A percentile compares a stretch with the other conserved stretches of the same genome.
Conservation (phyloP, 1,140 invertebrate species). For the Bombus soroeensis region DNA sequence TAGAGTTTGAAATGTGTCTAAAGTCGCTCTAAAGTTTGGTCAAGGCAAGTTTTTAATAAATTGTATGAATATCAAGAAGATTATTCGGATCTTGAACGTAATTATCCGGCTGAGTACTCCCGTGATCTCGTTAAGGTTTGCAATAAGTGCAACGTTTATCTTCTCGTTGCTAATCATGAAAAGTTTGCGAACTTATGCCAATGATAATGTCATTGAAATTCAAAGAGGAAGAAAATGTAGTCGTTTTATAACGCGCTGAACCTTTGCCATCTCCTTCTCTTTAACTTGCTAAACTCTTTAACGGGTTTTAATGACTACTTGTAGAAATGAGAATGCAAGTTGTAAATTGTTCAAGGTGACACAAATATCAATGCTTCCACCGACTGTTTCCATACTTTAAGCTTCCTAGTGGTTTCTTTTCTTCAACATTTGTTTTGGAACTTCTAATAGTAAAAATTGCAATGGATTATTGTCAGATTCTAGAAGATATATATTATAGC, state of each 20-base stretch:
- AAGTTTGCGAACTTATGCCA: neutral
- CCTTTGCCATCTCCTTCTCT: neutral
- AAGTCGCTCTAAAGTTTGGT: neutral
- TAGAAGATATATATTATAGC: too few species aligned
- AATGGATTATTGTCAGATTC: too few species aligned
- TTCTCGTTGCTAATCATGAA: neutral
- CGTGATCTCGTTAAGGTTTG: neutral
- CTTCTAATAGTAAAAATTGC: neutral
- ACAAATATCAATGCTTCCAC: neutral
- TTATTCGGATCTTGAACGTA: neutral
- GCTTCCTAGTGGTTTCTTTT: neutral
- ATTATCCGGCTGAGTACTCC: neutral
- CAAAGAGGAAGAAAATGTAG: neutral
- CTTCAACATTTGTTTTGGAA: neutral
- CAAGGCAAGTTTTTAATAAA: too few species aligned
- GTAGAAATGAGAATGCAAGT: neutral
- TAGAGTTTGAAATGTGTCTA: neutral
- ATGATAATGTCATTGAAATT: slow-evolving; percentile 4
- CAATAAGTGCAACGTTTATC: neutral
- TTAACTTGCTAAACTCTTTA: neutral
- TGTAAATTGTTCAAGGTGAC: neutral
- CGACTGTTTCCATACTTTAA: neutral
- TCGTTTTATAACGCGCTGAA: neutral
- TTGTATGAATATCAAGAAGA: too few species aligned
- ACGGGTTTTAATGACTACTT: neutral